phyloP scores from a whole-genome alignment of 2,888 invertebrate genomes.

The Ischnus inquisitorius region DNA sequence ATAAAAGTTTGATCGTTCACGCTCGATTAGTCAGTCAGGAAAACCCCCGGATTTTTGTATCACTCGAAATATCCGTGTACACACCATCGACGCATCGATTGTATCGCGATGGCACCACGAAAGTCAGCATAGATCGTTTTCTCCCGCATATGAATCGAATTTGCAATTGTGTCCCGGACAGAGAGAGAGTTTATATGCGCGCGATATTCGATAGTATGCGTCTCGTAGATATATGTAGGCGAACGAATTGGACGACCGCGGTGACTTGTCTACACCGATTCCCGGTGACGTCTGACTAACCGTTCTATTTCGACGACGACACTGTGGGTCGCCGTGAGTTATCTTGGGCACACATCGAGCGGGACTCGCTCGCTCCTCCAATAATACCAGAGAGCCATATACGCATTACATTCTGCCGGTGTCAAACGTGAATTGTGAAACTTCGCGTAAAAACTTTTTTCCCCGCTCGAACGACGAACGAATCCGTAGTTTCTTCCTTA shows the following conservation, averaged over 20 bases:
- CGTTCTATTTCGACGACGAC: conserved; percentile 78
- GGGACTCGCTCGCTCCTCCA: conserved; percentile 25
- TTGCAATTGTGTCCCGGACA: too few relatives aligned
- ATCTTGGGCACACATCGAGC: conserved; percentile 65
- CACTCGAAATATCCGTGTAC: too few relatives aligned
- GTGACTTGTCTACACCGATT: conserved; percentile 64
- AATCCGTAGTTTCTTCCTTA: not conserved
- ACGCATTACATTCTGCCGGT: conserved; percentile 20
- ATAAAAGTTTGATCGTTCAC: not conserved
- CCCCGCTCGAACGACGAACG: not conserved
- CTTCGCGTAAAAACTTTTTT: not conserved
- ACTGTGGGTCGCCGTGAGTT: conserved; percentile 77
- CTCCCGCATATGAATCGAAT: too few relatives aligned
- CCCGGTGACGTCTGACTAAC: conserved; percentile 79
- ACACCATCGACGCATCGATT: too few relatives aligned
- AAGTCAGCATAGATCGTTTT: too few relatives aligned
- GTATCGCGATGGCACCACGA: too few relatives aligned
- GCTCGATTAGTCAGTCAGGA: not conserved
- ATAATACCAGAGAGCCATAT: conserved; percentile 35
- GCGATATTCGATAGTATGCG: not conserved
- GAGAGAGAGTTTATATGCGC: not conserved
- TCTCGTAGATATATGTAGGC: not conserved
- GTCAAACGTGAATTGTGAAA: not conserved
- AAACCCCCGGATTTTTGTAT: too few relatives aligned
- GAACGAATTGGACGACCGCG: conserved; percentile 19